Evolutionary conservation across 2,113 vertebrate species (phyloP).

Genomic region (Phoenicopterus ruber): DNA sequence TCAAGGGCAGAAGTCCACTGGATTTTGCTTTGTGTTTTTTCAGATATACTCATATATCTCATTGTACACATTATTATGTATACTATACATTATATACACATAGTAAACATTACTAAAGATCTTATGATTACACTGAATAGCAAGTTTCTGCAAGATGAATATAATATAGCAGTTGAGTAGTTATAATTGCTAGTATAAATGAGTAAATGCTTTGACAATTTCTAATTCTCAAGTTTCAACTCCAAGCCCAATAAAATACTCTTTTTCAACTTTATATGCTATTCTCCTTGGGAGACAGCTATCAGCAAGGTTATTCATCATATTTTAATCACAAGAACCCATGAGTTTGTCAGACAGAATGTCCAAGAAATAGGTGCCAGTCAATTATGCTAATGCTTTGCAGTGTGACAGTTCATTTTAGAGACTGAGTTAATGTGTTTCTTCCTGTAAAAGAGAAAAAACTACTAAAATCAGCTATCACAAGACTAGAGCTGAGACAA

Average conservation of each 20-base stretch:
- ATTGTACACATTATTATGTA: background rate
- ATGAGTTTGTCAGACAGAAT: conserved; percentile 17
- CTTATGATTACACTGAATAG: background rate
- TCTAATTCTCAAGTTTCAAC: background rate
- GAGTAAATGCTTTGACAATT: background rate
- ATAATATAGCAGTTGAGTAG: background rate
- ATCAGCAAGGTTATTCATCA: conserved; percentile 29
- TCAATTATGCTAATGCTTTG: conserved; percentile 42
- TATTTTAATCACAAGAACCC: conserved; percentile 36
- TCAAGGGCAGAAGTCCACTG: background rate
- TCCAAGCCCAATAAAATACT: background rate
- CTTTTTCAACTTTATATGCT: background rate
- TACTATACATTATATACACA: background rate
- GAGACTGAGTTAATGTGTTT: background rate
- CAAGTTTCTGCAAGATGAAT: background rate
- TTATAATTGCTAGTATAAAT: background rate
- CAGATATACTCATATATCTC: background rate
- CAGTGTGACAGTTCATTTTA: conserved; percentile 42
- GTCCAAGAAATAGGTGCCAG: conserved; percentile 40
- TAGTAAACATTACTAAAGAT: background rate
- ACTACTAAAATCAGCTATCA: background rate
- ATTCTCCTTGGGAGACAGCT: background rate
- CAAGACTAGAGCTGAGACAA: background rate
- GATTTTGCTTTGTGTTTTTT: background rate
- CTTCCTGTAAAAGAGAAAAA: background rate